Evolutionary conservation across 1,140 invertebrate species (phyloP).

Genomic region (Trypoxylus dichotomus): DNA sequence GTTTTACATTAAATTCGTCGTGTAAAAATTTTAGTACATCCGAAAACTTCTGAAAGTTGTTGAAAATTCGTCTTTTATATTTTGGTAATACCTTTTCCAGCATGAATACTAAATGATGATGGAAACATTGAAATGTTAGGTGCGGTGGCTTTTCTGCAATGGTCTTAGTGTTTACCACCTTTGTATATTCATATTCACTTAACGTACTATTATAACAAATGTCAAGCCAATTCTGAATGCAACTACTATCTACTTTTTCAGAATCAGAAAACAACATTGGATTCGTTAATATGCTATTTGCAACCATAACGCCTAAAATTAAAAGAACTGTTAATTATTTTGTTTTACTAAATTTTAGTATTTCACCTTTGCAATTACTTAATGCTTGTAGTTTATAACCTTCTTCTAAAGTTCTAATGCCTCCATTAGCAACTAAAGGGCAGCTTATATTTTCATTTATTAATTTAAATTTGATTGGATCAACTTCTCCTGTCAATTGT

Average conservation of each 20-base stretch:
- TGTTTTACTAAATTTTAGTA: too few relatives aligned
- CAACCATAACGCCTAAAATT: slow-evolving; percentile 78
- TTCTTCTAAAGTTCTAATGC: slow-evolving; percentile 73
- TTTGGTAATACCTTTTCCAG: slow-evolving; percentile 72
- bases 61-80: slow-evolving; percentile 73
- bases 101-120: slow-evolving; percentile 95
- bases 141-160: slow-evolving; percentile 54
- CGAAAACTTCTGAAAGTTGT: slow-evolving; percentile 69
- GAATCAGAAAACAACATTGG: slow-evolving; percentile 82
- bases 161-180: slow-evolving; percentile 21
- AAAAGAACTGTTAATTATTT: too few relatives aligned
- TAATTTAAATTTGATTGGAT: slow-evolving; percentile 70
- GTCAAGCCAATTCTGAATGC: slow-evolving; percentile 85
- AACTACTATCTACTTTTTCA: slow-evolving; percentile 69
- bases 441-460: slow-evolving; percentile 73
- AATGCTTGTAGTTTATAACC: slow-evolving; percentile 64
- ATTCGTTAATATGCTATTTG: slow-evolving; percentile 86
- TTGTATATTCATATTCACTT: slow-evolving; percentile 31
- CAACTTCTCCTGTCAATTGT: slow-evolving; percentile 76
- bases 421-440: slow-evolving; percentile 92
- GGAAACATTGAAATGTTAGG: slow-evolving; percentile 78
- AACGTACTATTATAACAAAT: slow-evolving; percentile 59
- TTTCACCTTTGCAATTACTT: slow-evolving; percentile 74
- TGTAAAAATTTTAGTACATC: slow-evolving; percentile 73
- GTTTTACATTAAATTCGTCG: slow-evolving; percentile 57